Conservation (phyloP, 2,888 invertebrate genomes). For the Rhingia rostrata region DNA sequence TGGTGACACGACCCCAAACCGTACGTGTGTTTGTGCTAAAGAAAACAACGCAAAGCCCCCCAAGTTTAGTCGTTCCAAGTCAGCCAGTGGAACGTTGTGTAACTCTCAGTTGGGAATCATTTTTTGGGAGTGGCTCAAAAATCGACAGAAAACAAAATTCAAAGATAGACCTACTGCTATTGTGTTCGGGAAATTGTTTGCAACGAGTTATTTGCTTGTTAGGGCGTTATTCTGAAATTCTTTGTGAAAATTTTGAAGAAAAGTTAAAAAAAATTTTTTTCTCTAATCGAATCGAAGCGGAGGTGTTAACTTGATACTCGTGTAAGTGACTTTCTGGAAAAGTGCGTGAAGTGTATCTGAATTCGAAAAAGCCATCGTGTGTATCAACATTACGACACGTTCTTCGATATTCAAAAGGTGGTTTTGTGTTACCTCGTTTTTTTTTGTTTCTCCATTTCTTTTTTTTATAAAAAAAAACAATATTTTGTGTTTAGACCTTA, state of each 20-base stretch:
- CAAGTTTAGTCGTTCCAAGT: conserved; percentile 58
- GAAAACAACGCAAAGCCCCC: conserved; percentile 45
- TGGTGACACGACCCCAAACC: conserved; percentile 60
- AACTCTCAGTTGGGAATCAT: conserved; percentile 29
- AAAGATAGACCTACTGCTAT: conserved; percentile 8
- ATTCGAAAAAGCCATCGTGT: conserved; percentile 10
- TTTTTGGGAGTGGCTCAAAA: conserved; percentile 71
- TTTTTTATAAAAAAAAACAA: conserved; percentile 12
- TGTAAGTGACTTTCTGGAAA: conserved; percentile 13
- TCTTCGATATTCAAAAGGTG: conserved; percentile 39
- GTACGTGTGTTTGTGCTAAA: conserved; percentile 47
- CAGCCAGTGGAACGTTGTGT: conserved; percentile 63
- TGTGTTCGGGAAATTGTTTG: conserved; percentile 41
- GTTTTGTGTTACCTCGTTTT: conserved; percentile 51
- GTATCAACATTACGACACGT: conserved; percentile 34
- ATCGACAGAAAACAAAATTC: conserved; percentile 9
- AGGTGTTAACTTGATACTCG: conserved; percentile 30
- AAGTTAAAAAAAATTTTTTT: neutral
- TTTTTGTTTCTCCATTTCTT: conserved; percentile 56
- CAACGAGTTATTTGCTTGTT: conserved; percentile 37
- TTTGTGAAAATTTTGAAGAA: neutral
- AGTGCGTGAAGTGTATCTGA: conserved; percentile 28
- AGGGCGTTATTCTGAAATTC: conserved; percentile 57
- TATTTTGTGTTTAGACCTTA: conserved; percentile 24
- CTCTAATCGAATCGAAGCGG: neutral